A percentile compares a stretch with the other conserved stretches of the same genome.
phyloP scores from a whole-genome alignment of 2,888 invertebrate genomes.

The Junonia oenone region DNA sequence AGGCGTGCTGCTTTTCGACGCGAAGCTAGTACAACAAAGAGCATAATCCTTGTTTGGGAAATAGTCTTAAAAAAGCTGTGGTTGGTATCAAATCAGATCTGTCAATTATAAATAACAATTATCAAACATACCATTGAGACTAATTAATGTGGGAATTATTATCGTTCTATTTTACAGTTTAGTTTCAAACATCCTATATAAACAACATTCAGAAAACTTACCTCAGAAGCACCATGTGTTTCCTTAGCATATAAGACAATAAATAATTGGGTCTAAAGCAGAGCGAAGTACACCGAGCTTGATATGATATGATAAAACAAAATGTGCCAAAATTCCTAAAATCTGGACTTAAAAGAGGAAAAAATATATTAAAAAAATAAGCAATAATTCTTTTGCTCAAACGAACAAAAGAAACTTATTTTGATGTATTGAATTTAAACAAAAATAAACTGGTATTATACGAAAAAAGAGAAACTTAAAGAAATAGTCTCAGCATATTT shows the following conservation, averaged over 20 bases:
- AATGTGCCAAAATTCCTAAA: constrained; percentile 61
- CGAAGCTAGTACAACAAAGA: constrained; percentile 65
- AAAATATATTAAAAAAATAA: constrained; percentile 12
- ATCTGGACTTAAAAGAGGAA: constrained; percentile 15
- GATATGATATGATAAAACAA: constrained; percentile 43
- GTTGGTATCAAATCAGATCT: constrained; percentile 65
- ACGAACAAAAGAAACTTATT: constrained; percentile 23
- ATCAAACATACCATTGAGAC: constrained; percentile 22
- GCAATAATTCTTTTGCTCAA: constrained; percentile 32
- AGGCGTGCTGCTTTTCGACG: constrained; percentile 63
- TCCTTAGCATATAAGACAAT: constrained; percentile 60
- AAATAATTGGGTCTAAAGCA: constrained; percentile 45
- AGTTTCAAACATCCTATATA: constrained; percentile 35
- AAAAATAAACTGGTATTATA: constrained; percentile 25
- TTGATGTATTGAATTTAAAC: constrained; percentile 27
- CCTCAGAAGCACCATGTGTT: constrained; percentile 66
- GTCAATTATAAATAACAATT: constrained; percentile 38
- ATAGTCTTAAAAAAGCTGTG: constrained; percentile 12
- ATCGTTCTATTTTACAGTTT: constrained; percentile 30
- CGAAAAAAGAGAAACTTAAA: constrained; percentile 32
- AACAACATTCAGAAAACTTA: constrained; percentile 44
- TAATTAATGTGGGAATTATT: constrained; percentile 27
- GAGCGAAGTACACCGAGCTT: constrained; percentile 29
- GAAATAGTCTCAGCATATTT: constrained; percentile 55
- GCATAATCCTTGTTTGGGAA: constrained; percentile 47